phyloP scores from a whole-genome alignment of 2,888 invertebrate species.

The Sarcophaga rosellei region DNA sequence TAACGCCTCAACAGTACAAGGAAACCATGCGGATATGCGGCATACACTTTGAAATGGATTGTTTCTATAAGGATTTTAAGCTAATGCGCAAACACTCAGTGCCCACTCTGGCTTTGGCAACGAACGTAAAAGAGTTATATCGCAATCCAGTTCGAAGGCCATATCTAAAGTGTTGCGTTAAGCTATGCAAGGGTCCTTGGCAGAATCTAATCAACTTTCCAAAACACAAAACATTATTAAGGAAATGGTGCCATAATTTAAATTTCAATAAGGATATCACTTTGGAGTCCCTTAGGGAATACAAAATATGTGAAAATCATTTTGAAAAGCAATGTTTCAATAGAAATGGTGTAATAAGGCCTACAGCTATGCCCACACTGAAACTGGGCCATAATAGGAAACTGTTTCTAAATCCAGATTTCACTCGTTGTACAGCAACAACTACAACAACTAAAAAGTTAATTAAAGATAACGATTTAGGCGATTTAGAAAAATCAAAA shows the following conservation, averaged over 20 bases:
- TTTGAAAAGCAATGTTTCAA: slow-evolving; percentile 71
- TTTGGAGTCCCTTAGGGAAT: slow-evolving; percentile 42
- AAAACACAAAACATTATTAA: slow-evolving; percentile 61
- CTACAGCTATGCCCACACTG: slow-evolving; percentile 75
- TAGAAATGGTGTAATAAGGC: slow-evolving; percentile 61
- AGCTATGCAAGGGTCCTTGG: slow-evolving; percentile 45
- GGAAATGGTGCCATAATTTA: slow-evolving; percentile 75
- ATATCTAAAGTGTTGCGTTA: slow-evolving; percentile 52
- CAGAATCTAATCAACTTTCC: slow-evolving; percentile 39
- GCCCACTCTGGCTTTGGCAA: slow-evolving; percentile 48
- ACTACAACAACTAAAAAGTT: background rate
- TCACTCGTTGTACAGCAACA: background rate
- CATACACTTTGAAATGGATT: slow-evolving; percentile 65
- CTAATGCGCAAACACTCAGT: slow-evolving; percentile 47
- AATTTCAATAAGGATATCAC: slow-evolving; percentile 61
- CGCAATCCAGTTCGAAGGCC: slow-evolving; percentile 42
- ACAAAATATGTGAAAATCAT: slow-evolving; percentile 73
- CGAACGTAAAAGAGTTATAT: slow-evolving; percentile 27
- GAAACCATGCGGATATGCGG: slow-evolving; percentile 65
- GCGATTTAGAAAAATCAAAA: background rate
- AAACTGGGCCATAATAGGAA: slow-evolving; percentile 73
- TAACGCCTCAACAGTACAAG: slow-evolving; percentile 28
- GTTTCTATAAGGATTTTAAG: slow-evolving; percentile 46
- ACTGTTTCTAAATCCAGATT: slow-evolving; percentile 72
- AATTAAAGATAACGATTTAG: slow-evolving; percentile 17